phyloP scores from a whole-genome alignment of 2,113 vertebrate species.

The Centropus bengalensis region DNA sequence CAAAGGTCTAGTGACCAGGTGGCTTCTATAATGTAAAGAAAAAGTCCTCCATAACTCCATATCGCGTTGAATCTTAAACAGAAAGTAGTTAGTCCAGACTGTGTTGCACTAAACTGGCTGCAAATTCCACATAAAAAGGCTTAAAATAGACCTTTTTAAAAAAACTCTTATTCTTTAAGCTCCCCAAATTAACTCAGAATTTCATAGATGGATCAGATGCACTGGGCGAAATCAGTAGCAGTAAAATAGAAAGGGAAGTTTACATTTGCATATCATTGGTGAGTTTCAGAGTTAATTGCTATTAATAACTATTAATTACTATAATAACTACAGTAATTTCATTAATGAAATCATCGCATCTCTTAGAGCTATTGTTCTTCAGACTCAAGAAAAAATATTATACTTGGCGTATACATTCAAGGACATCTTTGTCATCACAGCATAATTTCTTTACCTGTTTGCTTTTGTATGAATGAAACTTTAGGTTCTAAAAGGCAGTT shows the following conservation, averaged over 20 bases:
- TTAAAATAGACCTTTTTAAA: neutral
- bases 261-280: neutral
- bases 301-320: too few relatives aligned
- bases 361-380: neutral
- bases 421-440: neutral
- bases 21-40: neutral
- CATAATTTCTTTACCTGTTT: neutral
- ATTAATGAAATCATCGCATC: neutral
- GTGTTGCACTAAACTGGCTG: neutral
- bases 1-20: neutral
- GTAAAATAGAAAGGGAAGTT: neutral
- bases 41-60: neutral
- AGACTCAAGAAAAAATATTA: neutral
- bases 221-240: neutral
- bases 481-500: neutral
- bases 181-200: neutral
- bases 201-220: neutral
- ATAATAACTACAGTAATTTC: neutral
- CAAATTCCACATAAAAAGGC: neutral
- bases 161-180: neutral
- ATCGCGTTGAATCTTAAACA: neutral
- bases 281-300: neutral
- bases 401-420: neutral
- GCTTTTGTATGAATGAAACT: neutral
- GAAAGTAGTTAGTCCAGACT: neutral